Evolutionary conservation across 2,888 invertebrate species (phyloP), one percentile per base, ranked within the genome.

Genomic region (Colostygia pectinataria): DNA sequence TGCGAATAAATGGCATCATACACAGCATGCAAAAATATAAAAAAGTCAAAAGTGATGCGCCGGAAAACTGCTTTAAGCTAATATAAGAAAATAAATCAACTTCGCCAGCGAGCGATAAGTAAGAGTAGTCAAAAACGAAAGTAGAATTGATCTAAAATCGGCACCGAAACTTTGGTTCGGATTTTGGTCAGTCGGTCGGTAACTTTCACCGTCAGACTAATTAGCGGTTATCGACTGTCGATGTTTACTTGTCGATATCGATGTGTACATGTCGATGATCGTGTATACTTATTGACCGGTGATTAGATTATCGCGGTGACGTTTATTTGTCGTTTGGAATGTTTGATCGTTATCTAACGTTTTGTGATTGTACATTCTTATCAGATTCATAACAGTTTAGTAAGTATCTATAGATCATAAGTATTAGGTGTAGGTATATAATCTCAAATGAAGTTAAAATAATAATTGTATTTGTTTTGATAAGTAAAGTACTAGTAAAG

Each of bases 51-150:
- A n/a, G 32, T 41, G 41, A 45, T 37, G 18, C 14, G 13, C 0
- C 5, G 24, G 29, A 34, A 42, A 50, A 36, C 6, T 10, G n/a
- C 13, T 39, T 23, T 47, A 53, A 52, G 52, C 50, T 59, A 57
- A 61, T 57, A 57, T 59, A 57, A 51, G 41, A 31, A 53, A 71
- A 82, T 83, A 83, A 85, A 85, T 84, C 80, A 75, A 69, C 67
- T 68, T 71, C 74, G 69, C 70, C 62, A 74, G 83, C 76, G 83
- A 84, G 72, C 66, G 79, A 77, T 74, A 73, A 80, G 84, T 78
- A 83, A 85, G 85, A 86, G 86, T 82, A 86, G 84, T 82, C 86
- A 89, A 88, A 90, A 90, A 86, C 89, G 89, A 90, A 90, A 90
- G 89, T 90, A 81, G 84, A 82, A 83, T 88, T 82, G 81, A 86